Conservation (phyloP, 2,888 invertebrate species). For the Neuroscelio doddi region DNA sequence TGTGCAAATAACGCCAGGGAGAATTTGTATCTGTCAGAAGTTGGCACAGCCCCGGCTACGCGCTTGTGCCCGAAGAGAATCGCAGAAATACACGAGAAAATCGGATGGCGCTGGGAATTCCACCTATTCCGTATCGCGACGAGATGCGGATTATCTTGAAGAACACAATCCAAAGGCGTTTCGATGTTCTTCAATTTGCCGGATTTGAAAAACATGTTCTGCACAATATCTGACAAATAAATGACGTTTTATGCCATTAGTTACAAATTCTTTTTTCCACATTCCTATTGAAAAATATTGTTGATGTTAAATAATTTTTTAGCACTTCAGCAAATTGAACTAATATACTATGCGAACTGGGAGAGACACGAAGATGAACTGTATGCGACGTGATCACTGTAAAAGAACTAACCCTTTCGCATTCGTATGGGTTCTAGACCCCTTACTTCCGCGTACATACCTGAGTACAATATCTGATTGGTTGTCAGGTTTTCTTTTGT, state of each 20-base stretch:
- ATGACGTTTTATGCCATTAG: background rate
- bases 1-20: slow-evolving; percentile 63
- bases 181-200: background rate
- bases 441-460: slow-evolving; percentile 27
- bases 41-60: slow-evolving; percentile 56
- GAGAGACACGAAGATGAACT: slow-evolving; percentile 21
- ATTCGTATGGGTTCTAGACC: slow-evolving; percentile 17
- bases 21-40: slow-evolving; percentile 67
- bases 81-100: slow-evolving; percentile 53
- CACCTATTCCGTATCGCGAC: slow-evolving; percentile 4
- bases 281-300: no score
- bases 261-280: no score
- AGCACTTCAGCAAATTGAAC: background rate
- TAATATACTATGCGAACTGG: background rate
- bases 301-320: no score
- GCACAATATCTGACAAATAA: background rate
- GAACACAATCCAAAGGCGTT: slow-evolving; percentile 3
- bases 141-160: slow-evolving; percentile 5
- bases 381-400: slow-evolving; percentile 39
- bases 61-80: slow-evolving; percentile 48
- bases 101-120: slow-evolving; percentile 45
- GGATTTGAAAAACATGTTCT: no score
- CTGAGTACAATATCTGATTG: slow-evolving; percentile 39
- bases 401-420: slow-evolving; percentile 43
- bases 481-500: slow-evolving; percentile 16